Evolutionary conservation across 1,140 invertebrate genomes (phyloP).

Genomic region (Wiebesia pumilae): DNA sequence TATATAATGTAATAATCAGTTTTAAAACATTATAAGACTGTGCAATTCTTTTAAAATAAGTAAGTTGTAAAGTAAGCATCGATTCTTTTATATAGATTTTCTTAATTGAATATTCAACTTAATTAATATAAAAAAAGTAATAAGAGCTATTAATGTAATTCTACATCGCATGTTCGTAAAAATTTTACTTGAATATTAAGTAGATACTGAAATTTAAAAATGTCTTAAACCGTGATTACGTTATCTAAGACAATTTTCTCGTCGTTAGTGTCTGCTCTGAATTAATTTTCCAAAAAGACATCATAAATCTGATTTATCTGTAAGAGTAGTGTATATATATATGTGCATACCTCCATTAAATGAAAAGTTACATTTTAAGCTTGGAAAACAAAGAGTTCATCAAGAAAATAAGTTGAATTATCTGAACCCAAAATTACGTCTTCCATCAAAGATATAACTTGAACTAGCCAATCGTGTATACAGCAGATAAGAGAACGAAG

Average conservation of each 20-base stretch:
- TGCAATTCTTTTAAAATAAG: too few relatives aligned
- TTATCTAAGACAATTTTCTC: conserved; percentile 42
- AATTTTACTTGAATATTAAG: conserved; percentile 17
- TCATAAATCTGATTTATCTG: not conserved
- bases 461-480: not conserved
- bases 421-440: conserved; percentile 1
- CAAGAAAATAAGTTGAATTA: conserved; percentile 38
- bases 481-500: conserved; percentile 4
- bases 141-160: conserved; percentile 12
- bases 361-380: conserved; percentile 14
- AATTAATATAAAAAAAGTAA: not conserved
- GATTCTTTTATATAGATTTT: not conserved
- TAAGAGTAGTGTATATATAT: not conserved
- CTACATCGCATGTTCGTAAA: not conserved
- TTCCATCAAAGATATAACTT: not conserved
- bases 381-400: conserved; percentile 2
- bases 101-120: not conserved
- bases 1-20: too few relatives aligned
- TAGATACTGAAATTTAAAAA: conserved; percentile 4
- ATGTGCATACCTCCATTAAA: not conserved
- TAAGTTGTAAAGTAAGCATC: too few relatives aligned
- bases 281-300: conserved; percentile 4
- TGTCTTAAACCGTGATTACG: not conserved
- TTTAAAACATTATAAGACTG: too few relatives aligned
- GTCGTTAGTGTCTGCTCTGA: conserved; percentile 16